Percentiles rank a stretch among this genome's conserved stretches.
These are phyloP conservation scores for Eristalis pertinax DNA, from an alignment of 2,888 invertebrate genomes.

Conservation along the genomic window DNA sequence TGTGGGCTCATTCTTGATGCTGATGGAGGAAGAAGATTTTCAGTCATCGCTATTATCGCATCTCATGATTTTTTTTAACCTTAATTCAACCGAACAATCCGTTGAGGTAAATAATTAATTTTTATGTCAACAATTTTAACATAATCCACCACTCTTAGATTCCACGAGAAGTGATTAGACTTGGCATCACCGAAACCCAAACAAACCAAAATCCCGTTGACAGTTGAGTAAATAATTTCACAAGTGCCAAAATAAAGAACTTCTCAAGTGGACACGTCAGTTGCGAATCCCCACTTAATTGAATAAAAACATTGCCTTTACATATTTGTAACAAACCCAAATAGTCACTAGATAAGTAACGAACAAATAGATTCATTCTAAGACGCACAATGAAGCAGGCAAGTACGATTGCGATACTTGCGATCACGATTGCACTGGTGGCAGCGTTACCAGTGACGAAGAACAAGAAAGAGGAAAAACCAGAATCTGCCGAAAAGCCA, in stretches of 20 bases:
- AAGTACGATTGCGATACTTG: slow-evolving; percentile 53
- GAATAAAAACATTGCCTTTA: slow-evolving; percentile 23
- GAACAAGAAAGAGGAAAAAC: slow-evolving; percentile 81
- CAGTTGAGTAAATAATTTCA: slow-evolving; percentile 30
- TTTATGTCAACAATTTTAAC: background rate
- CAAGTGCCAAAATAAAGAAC: slow-evolving; percentile 55
- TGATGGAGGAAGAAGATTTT: no score
- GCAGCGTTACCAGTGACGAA: slow-evolving; percentile 83
- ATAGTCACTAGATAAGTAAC: slow-evolving; percentile 20
- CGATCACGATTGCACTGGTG: slow-evolving; percentile 59
- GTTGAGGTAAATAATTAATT: no score
- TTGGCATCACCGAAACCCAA: slow-evolving; percentile 31
- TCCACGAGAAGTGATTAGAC: background rate
- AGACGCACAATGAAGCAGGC: slow-evolving; percentile 41
- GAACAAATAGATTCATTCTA: slow-evolving; percentile 30
- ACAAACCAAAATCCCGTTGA: slow-evolving; percentile 11
- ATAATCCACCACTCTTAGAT: background rate
- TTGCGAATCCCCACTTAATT: slow-evolving; percentile 45
- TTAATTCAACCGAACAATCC: no score
- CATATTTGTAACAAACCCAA: slow-evolving; percentile 29
- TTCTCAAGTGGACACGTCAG: slow-evolving; percentile 61
- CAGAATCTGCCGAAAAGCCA: slow-evolving; percentile 78
- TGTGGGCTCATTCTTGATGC: background rate
- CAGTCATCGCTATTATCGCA: no score
- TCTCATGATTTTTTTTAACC: no score